Conservation (phyloP, 2,113 vertebrate genomes). For the Cyanoliseus patagonus region DNA sequence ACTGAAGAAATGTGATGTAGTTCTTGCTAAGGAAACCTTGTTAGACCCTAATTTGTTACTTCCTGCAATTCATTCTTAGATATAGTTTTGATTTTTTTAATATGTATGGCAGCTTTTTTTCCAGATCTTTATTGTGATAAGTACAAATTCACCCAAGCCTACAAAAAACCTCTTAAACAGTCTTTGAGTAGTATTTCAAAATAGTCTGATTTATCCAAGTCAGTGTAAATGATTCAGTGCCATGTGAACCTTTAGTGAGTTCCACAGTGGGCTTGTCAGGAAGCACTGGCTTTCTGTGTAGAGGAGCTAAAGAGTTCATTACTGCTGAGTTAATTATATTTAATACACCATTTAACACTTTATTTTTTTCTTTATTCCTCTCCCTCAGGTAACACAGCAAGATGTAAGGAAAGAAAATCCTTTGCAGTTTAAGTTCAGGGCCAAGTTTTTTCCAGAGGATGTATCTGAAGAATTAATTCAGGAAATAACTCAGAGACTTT, state of each 20-base stretch:
- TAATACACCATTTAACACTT: background rate
- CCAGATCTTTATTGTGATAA: background rate
- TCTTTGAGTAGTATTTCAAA: background rate
- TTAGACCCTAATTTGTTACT: background rate
- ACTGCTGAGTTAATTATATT: background rate
- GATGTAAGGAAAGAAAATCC: conserved; percentile 98
- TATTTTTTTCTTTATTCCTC: conserved; percentile 17
- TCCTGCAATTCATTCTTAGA: background rate
- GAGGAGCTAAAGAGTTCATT: background rate
- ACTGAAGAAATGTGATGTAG: background rate
- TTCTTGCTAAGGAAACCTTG: background rate
- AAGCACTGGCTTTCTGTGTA: background rate
- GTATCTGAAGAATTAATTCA: conserved; percentile 98
- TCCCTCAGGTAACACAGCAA: conserved; percentile 90
- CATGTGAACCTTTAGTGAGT: background rate
- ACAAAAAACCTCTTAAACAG: background rate
- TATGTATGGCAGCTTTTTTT: background rate
- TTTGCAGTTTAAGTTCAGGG: conserved; percentile 95
- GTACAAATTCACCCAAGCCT: background rate
- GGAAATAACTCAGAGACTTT: conserved; percentile 97
- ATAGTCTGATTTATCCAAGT: background rate
- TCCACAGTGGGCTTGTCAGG: background rate
- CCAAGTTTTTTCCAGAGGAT: conserved; percentile 98
- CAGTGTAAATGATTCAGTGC: background rate
- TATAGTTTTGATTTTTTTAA: background rate